phyloP scores from a whole-genome alignment of 2,113 vertebrate species.

The Lathamus discolor region DNA sequence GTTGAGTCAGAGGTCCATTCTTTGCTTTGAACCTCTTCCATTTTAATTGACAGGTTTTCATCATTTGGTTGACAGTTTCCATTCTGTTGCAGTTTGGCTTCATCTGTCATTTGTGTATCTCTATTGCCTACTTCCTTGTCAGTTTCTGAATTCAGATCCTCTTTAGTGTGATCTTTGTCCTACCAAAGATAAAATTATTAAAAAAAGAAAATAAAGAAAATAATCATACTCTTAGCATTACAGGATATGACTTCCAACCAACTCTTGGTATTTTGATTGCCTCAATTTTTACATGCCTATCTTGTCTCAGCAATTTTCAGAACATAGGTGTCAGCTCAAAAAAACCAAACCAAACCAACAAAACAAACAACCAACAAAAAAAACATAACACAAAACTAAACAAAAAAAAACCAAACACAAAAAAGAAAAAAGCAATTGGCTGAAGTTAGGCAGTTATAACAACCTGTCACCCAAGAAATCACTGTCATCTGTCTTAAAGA shows the following conservation, averaged over 20 bases:
- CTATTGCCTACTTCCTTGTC: conserved; percentile 73
- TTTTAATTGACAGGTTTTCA: conserved; percentile 67
- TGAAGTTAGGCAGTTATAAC: not conserved
- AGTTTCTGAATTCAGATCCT: conserved; percentile 67
- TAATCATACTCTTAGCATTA: not conserved
- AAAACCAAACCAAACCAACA: no score
- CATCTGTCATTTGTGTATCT: conserved; percentile 66
- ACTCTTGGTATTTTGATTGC: not conserved
- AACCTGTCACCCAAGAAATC: not conserved
- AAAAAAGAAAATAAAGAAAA: not conserved
- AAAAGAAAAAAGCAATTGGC: no score
- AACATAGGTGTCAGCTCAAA: not conserved
- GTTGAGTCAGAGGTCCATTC: not conserved
- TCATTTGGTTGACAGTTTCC: conserved; percentile 83
- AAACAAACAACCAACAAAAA: no score
- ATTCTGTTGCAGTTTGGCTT: conserved; percentile 80
- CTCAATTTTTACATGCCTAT: not conserved
- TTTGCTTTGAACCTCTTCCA: conserved; percentile 63
- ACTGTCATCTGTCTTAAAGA: not conserved
- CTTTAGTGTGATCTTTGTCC: conserved; percentile 74
- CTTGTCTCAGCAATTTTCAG: not conserved
- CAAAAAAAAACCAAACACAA: no score
- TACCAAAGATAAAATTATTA: conserved; percentile 46
- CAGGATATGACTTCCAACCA: not conserved
- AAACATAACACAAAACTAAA: no score